These are phyloP conservation scores for Notolabrus celidotus DNA, from an alignment of 2,797 vertebrate genomes.

Conservation along the genomic window DNA sequence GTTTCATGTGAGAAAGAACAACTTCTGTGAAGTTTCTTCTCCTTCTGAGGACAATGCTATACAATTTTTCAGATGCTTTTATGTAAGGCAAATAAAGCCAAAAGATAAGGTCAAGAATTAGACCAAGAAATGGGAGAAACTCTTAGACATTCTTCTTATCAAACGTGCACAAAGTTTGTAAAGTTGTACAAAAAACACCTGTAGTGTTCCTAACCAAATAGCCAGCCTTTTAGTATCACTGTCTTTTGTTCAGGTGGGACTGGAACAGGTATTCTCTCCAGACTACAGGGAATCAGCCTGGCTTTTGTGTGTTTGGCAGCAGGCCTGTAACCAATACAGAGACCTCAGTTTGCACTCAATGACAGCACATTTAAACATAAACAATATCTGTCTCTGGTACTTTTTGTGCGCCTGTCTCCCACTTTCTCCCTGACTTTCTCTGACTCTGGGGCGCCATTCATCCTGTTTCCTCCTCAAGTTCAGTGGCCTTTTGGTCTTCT, in stretches of 20 bases:
- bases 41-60: too few species aligned
- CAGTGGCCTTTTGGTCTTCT: conserved; percentile 5
- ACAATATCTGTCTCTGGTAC: background rate
- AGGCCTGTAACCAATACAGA: conserved; percentile 12
- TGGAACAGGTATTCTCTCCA: conserved; percentile 17
- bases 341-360: conserved; percentile 23
- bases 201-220: background rate
- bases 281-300: conserved; percentile 16
- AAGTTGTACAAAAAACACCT: background rate
- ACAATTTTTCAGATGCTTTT: too few species aligned
- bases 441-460: conserved; percentile 5
- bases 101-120: too few species aligned
- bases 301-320: conserved; percentile 29
- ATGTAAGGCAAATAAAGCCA: too few species aligned
- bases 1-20: too few species aligned
- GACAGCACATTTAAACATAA: conserved; percentile 30
- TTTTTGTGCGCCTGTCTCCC: conserved; percentile 9
- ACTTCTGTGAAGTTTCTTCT: too few species aligned
- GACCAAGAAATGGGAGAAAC: too few species aligned
- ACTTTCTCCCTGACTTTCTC: conserved; percentile 36
- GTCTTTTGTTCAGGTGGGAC: conserved; percentile 21
- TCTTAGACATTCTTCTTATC: background rate
- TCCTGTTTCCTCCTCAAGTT: conserved; percentile 25
- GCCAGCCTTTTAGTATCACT: background rate
- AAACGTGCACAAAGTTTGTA: background rate